A percentile compares a stretch with the other conserved stretches of the same genome.
These are phyloP conservation scores for Tinea pellionella DNA, from an alignment of 2,888 invertebrate genomes.

Conservation along the genomic window DNA sequence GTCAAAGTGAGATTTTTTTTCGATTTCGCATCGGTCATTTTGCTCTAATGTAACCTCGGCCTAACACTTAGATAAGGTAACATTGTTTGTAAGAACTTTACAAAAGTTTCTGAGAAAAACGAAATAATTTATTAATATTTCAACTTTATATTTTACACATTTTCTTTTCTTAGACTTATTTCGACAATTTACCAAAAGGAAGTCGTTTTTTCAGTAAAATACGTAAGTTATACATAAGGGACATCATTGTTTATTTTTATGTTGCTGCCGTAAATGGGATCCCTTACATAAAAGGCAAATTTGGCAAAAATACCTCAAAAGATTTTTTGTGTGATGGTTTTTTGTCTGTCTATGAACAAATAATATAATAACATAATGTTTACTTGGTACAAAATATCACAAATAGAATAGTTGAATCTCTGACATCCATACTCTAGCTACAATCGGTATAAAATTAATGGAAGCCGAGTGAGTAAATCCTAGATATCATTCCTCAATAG, in stretches of 20 bases:
- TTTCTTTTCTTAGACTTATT: background rate
- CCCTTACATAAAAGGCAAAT: background rate
- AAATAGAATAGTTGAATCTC: no score
- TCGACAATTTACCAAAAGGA: background rate
- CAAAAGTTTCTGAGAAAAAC: background rate
- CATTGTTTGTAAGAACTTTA: background rate
- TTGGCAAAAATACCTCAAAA: background rate
- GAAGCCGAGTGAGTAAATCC: no score
- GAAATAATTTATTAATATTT: background rate
- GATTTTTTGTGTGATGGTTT: background rate
- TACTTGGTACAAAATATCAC: no score
- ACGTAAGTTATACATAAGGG: background rate
- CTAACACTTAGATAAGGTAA: background rate
- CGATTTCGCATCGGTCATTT: no score
- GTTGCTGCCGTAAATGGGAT: background rate
- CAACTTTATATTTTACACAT: background rate
- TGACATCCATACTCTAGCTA: no score
- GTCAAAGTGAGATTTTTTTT: no score
- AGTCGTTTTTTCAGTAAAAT: background rate
- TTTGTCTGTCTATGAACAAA: background rate
- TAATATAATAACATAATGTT: background rate
- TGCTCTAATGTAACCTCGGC: no score
- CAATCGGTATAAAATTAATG: no score
- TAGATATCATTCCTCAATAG: no score
- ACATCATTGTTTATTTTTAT: background rate